Percentiles rank a stretch among this genome's conserved stretches.
These are phyloP conservation scores for Lissocephala sabroskyi DNA, from an alignment of 2,888 invertebrate genomes.

Conservation along the genomic window DNA sequence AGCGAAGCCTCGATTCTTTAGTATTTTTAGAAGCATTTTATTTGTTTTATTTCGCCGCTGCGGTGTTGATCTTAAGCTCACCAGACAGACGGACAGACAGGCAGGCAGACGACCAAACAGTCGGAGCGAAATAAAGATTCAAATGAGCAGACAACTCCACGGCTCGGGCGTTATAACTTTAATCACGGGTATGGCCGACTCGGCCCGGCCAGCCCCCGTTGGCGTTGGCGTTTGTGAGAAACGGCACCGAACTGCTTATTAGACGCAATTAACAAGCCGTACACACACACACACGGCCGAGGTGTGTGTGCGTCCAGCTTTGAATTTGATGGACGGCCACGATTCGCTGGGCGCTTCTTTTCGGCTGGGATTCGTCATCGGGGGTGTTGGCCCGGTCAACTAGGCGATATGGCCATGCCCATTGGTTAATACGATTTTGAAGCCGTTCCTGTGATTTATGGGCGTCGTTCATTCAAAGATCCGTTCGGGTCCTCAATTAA, in stretches of 20 bases:
- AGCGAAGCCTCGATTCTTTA: not conserved
- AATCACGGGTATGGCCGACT: constrained; percentile 58
- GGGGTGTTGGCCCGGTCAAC: constrained; percentile 23
- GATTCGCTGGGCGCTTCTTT: constrained; percentile 16
- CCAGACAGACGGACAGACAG: too few relatives aligned
- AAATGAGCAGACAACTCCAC: constrained; percentile 48
- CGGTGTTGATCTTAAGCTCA: constrained; percentile 64
- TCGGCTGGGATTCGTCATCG: too few relatives aligned
- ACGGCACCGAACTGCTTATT: constrained; percentile 65
- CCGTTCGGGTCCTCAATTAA: constrained; percentile 42
- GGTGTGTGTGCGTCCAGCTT: constrained; percentile 28
- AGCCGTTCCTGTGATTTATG: constrained; percentile 47
- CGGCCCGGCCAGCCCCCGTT: constrained; percentile 18
- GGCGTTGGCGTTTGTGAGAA: constrained; percentile 64
- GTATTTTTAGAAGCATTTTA: constrained; percentile 17
- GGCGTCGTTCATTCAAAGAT: constrained; percentile 28
- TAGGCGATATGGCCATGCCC: constrained; percentile 17
- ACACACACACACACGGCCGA: constrained; percentile 32
- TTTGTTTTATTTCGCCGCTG: constrained; percentile 62
- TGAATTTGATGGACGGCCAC: constrained; percentile 6
- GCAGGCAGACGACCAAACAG: constrained; percentile 20
- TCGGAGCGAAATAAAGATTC: constrained; percentile 33
- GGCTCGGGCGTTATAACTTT: constrained; percentile 28
- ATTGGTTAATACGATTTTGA: constrained; percentile 59
- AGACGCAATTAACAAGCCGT: constrained; percentile 64